A percentile compares a stretch with the other conserved stretches of the same genome.
Conservation (phyloP, 2,888 invertebrate genomes). For the Anagyrus pseudococci region DNA sequence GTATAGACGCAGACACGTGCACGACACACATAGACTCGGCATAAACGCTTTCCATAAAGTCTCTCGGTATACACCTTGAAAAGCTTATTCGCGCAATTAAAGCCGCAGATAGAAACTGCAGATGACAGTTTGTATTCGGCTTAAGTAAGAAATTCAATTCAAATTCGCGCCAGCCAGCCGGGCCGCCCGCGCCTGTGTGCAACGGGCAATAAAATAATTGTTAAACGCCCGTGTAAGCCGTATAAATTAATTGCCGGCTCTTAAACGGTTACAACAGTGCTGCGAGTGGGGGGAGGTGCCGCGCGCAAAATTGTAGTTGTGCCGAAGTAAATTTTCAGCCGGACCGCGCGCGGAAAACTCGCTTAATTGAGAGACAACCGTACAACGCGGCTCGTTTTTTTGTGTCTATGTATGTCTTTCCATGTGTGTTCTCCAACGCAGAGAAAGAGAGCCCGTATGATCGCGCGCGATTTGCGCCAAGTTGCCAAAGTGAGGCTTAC, state of each 20-base stretch:
- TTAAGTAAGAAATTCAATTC: too few relatives aligned
- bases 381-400: not conserved
- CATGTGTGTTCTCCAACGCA: not conserved
- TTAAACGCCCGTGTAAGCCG: not conserved
- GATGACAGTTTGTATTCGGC: not conserved
- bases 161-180: not conserved
- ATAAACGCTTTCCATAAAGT: too few relatives aligned
- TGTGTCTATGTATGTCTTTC: not conserved
- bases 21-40: too few relatives aligned
- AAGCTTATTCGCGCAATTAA: not conserved
- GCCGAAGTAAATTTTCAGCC: not conserved
- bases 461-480: too few relatives aligned
- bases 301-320: too few relatives aligned
- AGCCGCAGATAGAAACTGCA: not conserved
- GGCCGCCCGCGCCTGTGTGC: not conserved
- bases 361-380: not conserved
- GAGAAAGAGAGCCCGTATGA: not conserved
- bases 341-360: not conserved
- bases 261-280: not conserved
- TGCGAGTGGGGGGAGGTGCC: not conserved
- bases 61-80: too few relatives aligned
- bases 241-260: not conserved
- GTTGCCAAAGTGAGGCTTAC: too few relatives aligned
- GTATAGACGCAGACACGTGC: too few relatives aligned
- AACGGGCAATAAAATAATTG: not conserved